Percentiles rank a stretch among this genome's conserved stretches.
These are phyloP conservation scores for Clarias batrachus DNA, from an alignment of 2,113 vertebrate genomes.

Conservation along the genomic window DNA sequence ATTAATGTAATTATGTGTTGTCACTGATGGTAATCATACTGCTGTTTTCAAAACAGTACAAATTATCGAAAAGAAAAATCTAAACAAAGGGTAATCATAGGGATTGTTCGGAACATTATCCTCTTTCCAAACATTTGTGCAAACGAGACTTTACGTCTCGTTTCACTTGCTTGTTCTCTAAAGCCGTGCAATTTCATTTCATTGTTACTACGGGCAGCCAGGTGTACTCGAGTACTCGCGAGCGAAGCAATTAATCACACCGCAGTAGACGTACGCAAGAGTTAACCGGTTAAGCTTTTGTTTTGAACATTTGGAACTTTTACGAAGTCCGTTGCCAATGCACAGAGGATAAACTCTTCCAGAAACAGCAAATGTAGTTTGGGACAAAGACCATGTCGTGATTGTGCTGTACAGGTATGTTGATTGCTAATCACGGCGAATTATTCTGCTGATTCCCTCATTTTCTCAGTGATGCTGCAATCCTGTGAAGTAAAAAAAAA, in stretches of 20 bases:
- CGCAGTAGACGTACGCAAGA: neutral
- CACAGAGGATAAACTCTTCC: neutral
- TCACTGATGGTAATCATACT: neutral
- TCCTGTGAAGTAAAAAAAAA: neutral
- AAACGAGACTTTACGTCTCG: neutral
- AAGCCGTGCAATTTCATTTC: neutral
- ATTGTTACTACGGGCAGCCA: neutral
- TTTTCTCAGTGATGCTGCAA: neutral
- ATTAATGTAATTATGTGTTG: neutral
- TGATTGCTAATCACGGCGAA: neutral
- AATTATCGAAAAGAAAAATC: neutral
- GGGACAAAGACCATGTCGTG: neutral
- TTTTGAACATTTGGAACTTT: neutral
- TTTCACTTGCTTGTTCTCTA: neutral
- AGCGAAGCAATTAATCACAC: neutral
- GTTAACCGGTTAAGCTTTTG: neutral
- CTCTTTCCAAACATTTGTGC: neutral
- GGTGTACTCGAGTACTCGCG: neutral
- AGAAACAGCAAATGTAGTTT: constrained; percentile 11
- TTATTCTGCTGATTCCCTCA: neutral
- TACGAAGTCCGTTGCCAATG: neutral
- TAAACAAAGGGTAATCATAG: neutral
- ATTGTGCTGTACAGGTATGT: neutral
- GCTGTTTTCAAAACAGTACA: constrained; percentile 5
- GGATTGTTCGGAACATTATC: neutral